Percentiles rank a stretch among this genome's conserved stretches.
Conservation (phyloP, 2,797 vertebrate genomes). For the Arrhamphus sclerolepis region DNA sequence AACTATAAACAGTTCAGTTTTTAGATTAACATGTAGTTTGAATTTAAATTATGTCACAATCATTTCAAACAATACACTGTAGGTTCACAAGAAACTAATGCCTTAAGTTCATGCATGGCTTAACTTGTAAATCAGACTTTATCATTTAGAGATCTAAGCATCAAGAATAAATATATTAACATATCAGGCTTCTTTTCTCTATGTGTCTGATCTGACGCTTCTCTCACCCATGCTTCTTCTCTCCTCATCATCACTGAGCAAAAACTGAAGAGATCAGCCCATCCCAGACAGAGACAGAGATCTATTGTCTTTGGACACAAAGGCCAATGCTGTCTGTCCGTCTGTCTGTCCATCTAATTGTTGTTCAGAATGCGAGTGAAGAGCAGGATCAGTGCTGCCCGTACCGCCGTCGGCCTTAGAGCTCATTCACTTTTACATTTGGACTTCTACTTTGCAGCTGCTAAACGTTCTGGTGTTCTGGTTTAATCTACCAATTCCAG, state of each 20-base stretch:
- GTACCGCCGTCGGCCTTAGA: conserved; percentile 1
- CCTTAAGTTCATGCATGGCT: no score
- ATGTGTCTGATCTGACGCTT: conserved; percentile 14
- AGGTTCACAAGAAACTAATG: no score
- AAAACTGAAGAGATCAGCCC: conserved; percentile 55
- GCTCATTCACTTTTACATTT: conserved; percentile 11
- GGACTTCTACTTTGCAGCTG: neutral
- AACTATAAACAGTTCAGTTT: no score
- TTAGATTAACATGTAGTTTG: no score
- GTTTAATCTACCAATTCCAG: conserved; percentile 1
- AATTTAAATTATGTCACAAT: neutral
- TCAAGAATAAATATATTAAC: neutral
- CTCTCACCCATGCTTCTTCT: conserved; percentile 16
- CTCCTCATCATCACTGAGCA: conserved; percentile 36
- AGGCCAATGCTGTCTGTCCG: conserved; percentile 52
- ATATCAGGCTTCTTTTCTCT: neutral
- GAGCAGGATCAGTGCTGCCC: conserved; percentile 43
- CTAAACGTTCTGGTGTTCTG: neutral
- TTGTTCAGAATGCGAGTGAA: conserved; percentile 39
- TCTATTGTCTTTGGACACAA: conserved; percentile 71
- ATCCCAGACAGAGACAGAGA: conserved; percentile 55
- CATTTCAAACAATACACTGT: no score
- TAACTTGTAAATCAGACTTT: neutral
- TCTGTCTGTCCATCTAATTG: conserved; percentile 38
- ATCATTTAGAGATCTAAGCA: neutral